Evolutionary conservation across 1,140 invertebrate species (phyloP), one percentile per base, ranked within the genome.

Genomic region (Sipha flava): DNA sequence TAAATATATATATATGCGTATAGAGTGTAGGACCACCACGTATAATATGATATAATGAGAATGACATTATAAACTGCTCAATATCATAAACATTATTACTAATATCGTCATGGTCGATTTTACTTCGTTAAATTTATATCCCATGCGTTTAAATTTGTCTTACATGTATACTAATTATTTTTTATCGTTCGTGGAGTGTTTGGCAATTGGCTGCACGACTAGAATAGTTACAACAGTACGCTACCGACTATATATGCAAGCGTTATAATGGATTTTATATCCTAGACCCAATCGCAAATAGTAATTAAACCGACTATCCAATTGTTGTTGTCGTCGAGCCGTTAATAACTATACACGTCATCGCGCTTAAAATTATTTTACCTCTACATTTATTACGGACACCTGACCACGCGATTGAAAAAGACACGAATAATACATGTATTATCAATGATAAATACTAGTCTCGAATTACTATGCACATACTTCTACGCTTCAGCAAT

Each of bases 61-160:
- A 16, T n/a, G 31, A 34, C 5, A 10, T 40, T 31, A 6, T 29
- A 29, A 26, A 37, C 21, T 66, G 1, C n/a, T 7, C n/a, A 23
- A 37, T 66, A 43, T 66, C 16, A 34, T 62, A 40, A 37, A 21
- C 21, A 37, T n/a, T 21, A 10, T 43, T 43, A 43, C 14, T 54
- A 66, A 23, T 73, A 52, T 54, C 18, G 70, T 73, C 70, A 73
- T 26, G 70, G 70, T 73, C 70, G 47, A 73, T 73, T 73, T 54
- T 49, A 37, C 47, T 52, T 54, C 70, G 31, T 54, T 54, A 73
- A 31, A 73, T 73, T 21, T 21, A 18, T 29, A 47, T n/a, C 26
- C 37, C 21, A 40, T 18, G 40, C 43, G 23, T 21, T 26, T 68
- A 37, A 4, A 10, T 21, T 12, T 23, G 37, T 45, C 66, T 45